Percentiles rank a stretch among this genome's conserved stretches.
Evolutionary conservation across 2,113 vertebrate species (phyloP).

Genomic region (Pluvianellus socialis): DNA sequence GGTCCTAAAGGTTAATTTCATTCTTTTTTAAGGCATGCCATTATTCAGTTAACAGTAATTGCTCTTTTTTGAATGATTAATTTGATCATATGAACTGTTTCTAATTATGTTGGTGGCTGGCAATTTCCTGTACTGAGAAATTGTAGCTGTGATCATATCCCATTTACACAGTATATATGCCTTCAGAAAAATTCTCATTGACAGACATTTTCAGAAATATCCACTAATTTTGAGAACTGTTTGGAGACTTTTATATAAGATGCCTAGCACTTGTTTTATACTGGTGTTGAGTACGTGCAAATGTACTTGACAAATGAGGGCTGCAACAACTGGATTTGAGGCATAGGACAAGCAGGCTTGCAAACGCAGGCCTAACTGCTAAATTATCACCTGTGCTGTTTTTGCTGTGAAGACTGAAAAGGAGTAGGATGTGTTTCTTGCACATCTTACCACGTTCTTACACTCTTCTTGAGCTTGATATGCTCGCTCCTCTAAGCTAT

Average conservation of each 20-base stretch:
- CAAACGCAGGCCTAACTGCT: not conserved
- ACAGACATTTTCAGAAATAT: constrained; percentile 1
- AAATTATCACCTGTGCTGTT: not conserved
- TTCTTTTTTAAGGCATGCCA: constrained; percentile 59
- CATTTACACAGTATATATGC: not conserved
- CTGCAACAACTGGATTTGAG: not conserved
- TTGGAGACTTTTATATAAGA: not conserved
- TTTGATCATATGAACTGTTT: constrained; percentile 61
- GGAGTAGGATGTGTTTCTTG: not conserved
- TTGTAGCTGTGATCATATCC: constrained; percentile 29
- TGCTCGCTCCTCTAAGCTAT: not conserved
- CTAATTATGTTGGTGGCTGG: constrained; percentile 62
- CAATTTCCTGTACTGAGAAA: constrained; percentile 57
- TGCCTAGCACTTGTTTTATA: not conserved
- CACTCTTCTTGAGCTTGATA: not conserved
- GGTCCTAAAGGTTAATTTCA: constrained; percentile 61
- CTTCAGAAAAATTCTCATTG: not conserved
- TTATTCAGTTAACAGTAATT: constrained; percentile 68
- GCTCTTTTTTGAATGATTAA: constrained; percentile 64
- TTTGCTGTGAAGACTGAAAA: not conserved
- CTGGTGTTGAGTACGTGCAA: not conserved
- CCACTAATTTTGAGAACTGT: not conserved
- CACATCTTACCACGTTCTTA: not conserved
- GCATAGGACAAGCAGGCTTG: not conserved
- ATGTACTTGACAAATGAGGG: not conserved